Evolutionary conservation across 1,140 invertebrate species (phyloP).

Genomic region (Drosophila punjabiensis): DNA sequence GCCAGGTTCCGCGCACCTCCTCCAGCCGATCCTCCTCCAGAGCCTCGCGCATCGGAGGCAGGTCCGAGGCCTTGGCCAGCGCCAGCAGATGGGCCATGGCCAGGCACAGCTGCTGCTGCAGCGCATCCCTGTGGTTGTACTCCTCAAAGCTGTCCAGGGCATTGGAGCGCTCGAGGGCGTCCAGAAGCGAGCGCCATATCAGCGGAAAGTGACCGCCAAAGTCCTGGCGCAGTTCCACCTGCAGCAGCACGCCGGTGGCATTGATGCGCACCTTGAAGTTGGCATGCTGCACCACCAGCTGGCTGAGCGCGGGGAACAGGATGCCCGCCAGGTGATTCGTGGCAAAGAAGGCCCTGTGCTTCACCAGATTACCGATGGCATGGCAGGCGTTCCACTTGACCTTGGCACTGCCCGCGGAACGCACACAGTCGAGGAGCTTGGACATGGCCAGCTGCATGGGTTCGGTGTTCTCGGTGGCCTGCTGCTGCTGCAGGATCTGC

Average conservation of each 20-base stretch:
- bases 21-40: conserved; percentile 59
- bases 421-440: conserved; percentile 89
- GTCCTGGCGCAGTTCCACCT: conserved; percentile 86
- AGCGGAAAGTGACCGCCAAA: conserved; percentile 88
- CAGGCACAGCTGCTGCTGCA: conserved; percentile 87
- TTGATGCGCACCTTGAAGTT: conserved; percentile 93
- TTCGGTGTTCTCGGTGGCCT: conserved; percentile 66
- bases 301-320: conserved; percentile 86
- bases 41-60: conserved; percentile 19
- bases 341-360: conserved; percentile 88
- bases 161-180: conserved; percentile 90
- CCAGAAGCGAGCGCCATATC: conserved; percentile 90
- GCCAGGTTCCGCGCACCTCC: conserved; percentile 68
- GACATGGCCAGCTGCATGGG: conserved; percentile 87
- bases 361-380: conserved; percentile 92
- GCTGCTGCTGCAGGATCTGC: conserved; percentile 87
- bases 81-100: conserved; percentile 70
- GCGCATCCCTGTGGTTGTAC: conserved; percentile 92
- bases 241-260: conserved; percentile 90
- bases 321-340: conserved; percentile 54
- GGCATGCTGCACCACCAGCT: conserved; percentile 86
- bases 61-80: conserved; percentile 56
- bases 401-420: conserved; percentile 91
- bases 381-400: conserved; percentile 97
- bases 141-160: conserved; percentile 92